Evolutionary conservation across 2,888 invertebrate species (phyloP).

Genomic region (Nezara viridula): DNA sequence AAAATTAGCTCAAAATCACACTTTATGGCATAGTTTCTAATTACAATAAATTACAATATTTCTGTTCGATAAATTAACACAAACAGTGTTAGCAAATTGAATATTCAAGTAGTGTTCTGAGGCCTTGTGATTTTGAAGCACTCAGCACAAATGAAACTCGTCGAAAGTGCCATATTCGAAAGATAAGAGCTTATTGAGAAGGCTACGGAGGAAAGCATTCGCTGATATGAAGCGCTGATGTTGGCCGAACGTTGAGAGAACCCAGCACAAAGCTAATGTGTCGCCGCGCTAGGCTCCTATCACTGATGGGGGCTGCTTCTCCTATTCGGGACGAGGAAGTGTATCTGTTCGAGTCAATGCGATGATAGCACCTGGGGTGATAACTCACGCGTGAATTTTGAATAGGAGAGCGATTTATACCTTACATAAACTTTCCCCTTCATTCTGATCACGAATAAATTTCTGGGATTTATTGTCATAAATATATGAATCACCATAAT

Average conservation of each 20-base stretch:
- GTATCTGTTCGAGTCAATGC: not conserved
- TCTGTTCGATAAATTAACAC: too few species aligned
- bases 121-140: not conserved
- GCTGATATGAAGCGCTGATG: not conserved
- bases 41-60: too few species aligned
- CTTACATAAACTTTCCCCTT: not conserved
- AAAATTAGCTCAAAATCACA: too few species aligned
- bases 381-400: not conserved
- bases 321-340: not conserved
- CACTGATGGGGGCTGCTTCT: too few species aligned
- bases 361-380: not conserved
- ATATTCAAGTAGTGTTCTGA: not conserved
- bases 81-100: too few species aligned
- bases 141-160: not conserved
- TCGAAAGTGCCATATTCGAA: not conserved
- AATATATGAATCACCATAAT: too few species aligned
- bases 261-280: not conserved
- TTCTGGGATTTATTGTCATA: too few species aligned
- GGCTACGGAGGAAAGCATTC: not conserved
- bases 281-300: not conserved
- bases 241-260: not conserved
- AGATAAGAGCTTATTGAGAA: constrained; percentile 15
- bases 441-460: not conserved
- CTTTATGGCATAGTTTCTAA: too few species aligned
- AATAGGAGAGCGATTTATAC: not conserved